phyloP scores from a whole-genome alignment of 2,797 vertebrate genomes.

The Pangasius mekongensis region DNA sequence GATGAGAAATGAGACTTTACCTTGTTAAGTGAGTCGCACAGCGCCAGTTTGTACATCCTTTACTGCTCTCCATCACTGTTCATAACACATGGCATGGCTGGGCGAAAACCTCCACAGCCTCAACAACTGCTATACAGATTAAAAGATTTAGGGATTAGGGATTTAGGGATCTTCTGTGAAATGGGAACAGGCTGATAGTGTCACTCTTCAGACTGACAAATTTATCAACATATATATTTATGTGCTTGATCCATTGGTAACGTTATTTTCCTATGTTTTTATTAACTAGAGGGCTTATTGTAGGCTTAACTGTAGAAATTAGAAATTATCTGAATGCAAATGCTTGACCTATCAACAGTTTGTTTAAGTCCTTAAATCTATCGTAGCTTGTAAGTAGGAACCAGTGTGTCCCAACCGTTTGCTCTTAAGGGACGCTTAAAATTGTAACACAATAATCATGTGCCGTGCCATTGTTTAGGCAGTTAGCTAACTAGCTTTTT shows the following conservation, averaged over 20 bases:
- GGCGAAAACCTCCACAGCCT: constrained; percentile 31
- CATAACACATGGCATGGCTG: constrained; percentile 26
- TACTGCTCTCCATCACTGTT: constrained; percentile 31
- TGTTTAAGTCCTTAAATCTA: background rate
- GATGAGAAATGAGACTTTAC: constrained; percentile 57
- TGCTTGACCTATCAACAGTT: background rate
- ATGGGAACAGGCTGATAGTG: constrained; percentile 1
- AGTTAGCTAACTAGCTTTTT: background rate
- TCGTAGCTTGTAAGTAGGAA: constrained; percentile 10
- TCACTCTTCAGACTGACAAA: background rate
- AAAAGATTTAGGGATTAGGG: constrained; percentile 71
- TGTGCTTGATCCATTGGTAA: background rate
- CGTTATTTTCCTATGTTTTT: background rate
- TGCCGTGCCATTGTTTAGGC: background rate
- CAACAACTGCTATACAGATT: constrained; percentile 64
- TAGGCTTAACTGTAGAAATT: background rate
- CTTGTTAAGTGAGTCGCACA: constrained; percentile 54
- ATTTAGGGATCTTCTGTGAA: constrained; percentile 44
- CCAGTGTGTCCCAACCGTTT: background rate
- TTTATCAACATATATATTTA: background rate
- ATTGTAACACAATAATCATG: background rate
- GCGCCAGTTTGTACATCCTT: constrained; percentile 46
- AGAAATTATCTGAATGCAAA: background rate
- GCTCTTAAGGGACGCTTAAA: background rate
- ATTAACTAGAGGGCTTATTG: background rate